These are phyloP conservation scores for Panurus biarmicus DNA, from an alignment of 2,113 vertebrate genomes.

Conservation along the genomic window DNA sequence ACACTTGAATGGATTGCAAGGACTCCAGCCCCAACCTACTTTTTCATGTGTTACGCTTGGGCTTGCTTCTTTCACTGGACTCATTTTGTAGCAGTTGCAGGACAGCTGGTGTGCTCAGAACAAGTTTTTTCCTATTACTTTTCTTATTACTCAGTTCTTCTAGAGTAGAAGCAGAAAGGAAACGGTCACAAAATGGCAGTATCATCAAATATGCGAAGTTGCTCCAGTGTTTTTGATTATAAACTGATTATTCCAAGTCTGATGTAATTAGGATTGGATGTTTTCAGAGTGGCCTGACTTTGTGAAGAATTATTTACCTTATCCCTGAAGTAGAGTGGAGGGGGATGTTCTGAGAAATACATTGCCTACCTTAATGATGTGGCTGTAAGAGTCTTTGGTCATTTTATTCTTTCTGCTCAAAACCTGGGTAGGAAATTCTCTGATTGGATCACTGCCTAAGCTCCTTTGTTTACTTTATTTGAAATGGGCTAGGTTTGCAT, in stretches of 20 bases:
- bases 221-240: neutral
- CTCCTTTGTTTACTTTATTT: neutral
- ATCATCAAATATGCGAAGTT: neutral
- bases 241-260: neutral
- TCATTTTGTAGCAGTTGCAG: neutral
- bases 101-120: neutral
- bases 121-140: neutral
- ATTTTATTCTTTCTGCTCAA: neutral
- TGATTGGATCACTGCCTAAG: neutral
- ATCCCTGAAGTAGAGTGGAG: neutral
- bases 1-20: fast-evolving
- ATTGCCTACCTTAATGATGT: neutral
- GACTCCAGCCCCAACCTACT: neutral
- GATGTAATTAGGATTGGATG: neutral
- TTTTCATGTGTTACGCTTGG: fast-evolving
- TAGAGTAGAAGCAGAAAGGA: neutral
- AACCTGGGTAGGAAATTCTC: neutral
- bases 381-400: neutral
- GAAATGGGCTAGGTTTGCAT: neutral
- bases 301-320: neutral
- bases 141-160: neutral
- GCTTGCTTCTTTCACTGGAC: neutral
- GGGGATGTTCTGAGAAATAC: neutral
- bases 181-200: neutral
- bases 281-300: neutral